Evolutionary conservation across 2,888 invertebrate species (phyloP), one percentile per base, ranked within the genome.

Genomic region (Sinohyriopsis cumingii): DNA sequence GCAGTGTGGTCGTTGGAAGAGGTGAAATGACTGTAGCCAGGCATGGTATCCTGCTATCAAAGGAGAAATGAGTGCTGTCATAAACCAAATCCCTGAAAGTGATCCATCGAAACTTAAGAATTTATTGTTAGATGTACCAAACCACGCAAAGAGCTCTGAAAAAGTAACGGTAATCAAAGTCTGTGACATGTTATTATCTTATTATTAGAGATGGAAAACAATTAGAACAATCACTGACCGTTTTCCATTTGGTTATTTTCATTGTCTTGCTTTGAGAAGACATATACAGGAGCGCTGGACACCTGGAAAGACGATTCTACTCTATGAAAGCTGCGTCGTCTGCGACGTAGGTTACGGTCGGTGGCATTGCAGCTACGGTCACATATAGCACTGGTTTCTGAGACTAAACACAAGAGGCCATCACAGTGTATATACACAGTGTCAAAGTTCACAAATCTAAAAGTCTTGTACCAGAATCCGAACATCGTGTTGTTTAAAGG

Each of bases 391-490:
- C 68, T 78, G 61, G 80, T 79, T 63, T 87, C 87, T 0, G 75
- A 64, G 1, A 72, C 63, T 4, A 77, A 68, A 68, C 88, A 88
- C n/a, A 88, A 81, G 60, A 81, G 76, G 12, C 83, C 84, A 53
- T 82, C 75, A 69, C 87, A 87, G 72, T 86, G 86, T 0, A 88
- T 68, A 65, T 82, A 82, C 18, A 87, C 80, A 45, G 75, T 65
- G 20, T 71, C 63, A 56, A 69, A 80, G 45, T 76, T 71, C 0
- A 80, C 73, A 76, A 88, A 88, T 61, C 76, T 78, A 67, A 88
- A 85, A 5, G 86, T 81, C 73, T 83, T 81, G 68, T 83, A 85
- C 5, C 85, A 72, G 67, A 84, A 85, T 0, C 83, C 87, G 63
- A 81, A 84, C 67, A 75, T 69, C 5, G 84, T 81, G 63, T 82